These are phyloP conservation scores for Ceryle rudis DNA, from an alignment of 2,797 vertebrate genomes.

Conservation along the genomic window DNA sequence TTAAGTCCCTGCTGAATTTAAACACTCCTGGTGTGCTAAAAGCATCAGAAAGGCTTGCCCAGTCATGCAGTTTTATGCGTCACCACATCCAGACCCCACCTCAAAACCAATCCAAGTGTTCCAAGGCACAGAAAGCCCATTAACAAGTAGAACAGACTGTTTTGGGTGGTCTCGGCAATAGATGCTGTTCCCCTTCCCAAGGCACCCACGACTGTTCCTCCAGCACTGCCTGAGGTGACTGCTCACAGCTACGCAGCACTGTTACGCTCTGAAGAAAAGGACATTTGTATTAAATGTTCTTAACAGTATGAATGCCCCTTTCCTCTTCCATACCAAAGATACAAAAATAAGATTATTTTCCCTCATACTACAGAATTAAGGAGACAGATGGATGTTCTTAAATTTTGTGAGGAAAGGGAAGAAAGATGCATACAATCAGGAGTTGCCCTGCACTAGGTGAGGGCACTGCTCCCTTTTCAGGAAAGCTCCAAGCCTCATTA, in stretches of 20 bases:
- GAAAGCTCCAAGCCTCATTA: neutral
- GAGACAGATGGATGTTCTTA: neutral
- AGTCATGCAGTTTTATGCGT: neutral
- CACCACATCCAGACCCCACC: neutral
- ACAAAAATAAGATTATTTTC: neutral
- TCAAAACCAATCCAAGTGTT: neutral
- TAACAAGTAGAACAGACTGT: neutral
- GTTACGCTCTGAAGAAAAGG: neutral
- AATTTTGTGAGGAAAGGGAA: neutral
- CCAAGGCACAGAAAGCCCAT: neutral
- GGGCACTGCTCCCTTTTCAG: neutral
- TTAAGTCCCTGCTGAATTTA: rapidly evolving
- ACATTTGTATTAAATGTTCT: neutral
- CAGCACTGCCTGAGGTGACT: neutral
- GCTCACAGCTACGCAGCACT: neutral
- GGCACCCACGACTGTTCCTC: neutral
- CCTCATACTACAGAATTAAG: neutral
- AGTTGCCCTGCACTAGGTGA: neutral
- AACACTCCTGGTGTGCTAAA: rapidly evolving
- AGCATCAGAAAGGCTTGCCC: neutral
- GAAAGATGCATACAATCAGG: rapidly evolving
- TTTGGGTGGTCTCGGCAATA: neutral
- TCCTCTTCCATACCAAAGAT: neutral
- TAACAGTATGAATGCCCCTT: neutral
- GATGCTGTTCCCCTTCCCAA: neutral